Percentiles rank a stretch among this genome's conserved stretches.
phyloP scores from a whole-genome alignment of 2,113 vertebrate genomes.

The Phyllostomus hastatus region DNA sequence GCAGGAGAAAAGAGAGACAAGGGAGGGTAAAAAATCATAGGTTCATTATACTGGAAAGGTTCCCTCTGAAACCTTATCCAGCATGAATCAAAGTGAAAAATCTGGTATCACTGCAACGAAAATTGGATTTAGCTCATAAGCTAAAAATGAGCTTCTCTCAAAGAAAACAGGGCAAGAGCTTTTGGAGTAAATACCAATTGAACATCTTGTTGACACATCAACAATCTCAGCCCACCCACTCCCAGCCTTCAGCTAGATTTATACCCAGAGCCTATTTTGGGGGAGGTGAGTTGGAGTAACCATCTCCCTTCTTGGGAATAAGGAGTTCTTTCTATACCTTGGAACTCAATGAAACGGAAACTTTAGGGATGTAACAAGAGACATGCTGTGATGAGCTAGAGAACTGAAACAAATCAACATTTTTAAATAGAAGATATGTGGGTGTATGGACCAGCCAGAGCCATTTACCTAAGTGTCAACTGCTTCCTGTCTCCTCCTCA shows the following conservation, averaged over 20 bases:
- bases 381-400: background rate
- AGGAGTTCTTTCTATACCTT: background rate
- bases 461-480: slow-evolving; percentile 44
- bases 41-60: background rate
- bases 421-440: slow-evolving; percentile 5
- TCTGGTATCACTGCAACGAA: slow-evolving; percentile 32
- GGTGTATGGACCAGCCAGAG: background rate
- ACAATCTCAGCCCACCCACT: background rate
- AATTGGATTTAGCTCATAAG: slow-evolving; percentile 61
- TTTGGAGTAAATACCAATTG: slow-evolving; percentile 3
- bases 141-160: slow-evolving; percentile 47
- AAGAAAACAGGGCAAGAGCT: slow-evolving; percentile 33
- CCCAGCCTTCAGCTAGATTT: background rate
- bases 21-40: background rate
- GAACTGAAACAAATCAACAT: slow-evolving; percentile 11
- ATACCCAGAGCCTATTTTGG: background rate
- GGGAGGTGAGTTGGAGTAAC: background rate
- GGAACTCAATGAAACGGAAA: background rate
- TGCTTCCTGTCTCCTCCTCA: slow-evolving; percentile 13
- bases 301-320: background rate
- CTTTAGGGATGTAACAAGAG: background rate
- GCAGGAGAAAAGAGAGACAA: background rate
- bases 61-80: slow-evolving; percentile 25
- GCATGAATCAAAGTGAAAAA: slow-evolving; percentile 58
- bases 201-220: background rate